Conservation (phyloP, 2,888 invertebrate genomes). For the Amphimallon solstitiale region DNA sequence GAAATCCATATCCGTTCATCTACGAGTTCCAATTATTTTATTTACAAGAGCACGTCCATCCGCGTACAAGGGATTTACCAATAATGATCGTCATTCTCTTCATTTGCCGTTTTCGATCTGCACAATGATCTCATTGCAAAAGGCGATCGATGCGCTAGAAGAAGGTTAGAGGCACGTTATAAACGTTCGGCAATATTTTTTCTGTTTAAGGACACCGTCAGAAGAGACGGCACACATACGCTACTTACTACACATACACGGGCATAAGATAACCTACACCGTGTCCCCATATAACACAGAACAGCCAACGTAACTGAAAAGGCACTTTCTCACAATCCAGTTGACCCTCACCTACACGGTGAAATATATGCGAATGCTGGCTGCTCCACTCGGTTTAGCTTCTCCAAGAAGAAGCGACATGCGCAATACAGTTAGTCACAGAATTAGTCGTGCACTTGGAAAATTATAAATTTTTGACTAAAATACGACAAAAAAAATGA, state of each 20-base stretch:
- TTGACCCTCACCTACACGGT: slow-evolving; percentile 46
- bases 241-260: background rate
- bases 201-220: slow-evolving; percentile 18
- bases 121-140: slow-evolving; percentile 15
- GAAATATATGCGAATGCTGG: slow-evolving; percentile 43
- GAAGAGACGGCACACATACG: background rate
- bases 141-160: background rate
- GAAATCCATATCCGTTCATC: too few species aligned
- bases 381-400: background rate
- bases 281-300: background rate
- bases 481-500: too few species aligned
- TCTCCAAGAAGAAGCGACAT: background rate
- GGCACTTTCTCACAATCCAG: slow-evolving; percentile 41
- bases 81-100: too few species aligned
- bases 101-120: background rate
- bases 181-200: slow-evolving; percentile 25
- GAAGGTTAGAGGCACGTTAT: background rate
- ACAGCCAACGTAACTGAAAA: slow-evolving; percentile 18
- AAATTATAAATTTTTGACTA: too few species aligned
- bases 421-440: too few species aligned
- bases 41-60: too few species aligned
- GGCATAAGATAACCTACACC: slow-evolving; percentile 23
- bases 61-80: too few species aligned
- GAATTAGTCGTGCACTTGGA: too few species aligned
- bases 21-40: too few species aligned